A percentile compares a stretch with the other conserved stretches of the same genome.
Conservation (phyloP, 2,888 invertebrate species). For the Andrena fulva region DNA sequence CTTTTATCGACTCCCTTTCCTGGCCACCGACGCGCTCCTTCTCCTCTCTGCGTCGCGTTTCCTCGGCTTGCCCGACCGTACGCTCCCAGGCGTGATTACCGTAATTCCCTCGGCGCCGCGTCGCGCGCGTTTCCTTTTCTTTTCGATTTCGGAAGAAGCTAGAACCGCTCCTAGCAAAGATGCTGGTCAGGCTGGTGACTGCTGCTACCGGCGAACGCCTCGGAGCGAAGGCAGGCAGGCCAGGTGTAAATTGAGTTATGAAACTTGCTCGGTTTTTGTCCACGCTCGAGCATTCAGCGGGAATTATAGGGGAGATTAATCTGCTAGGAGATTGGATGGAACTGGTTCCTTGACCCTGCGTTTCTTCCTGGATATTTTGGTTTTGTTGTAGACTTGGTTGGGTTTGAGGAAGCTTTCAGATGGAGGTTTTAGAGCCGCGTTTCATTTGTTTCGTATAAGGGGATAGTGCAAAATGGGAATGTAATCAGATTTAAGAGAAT, state of each 20-base stretch:
- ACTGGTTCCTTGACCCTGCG: background rate
- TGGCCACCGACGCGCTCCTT: background rate
- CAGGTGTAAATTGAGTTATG: slow-evolving; percentile 61
- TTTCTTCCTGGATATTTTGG: background rate
- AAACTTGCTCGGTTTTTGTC: slow-evolving; percentile 33
- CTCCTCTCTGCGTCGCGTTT: slow-evolving; percentile 31
- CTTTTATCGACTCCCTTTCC: slow-evolving; percentile 47
- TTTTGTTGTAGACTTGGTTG: background rate
- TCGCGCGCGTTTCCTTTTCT: slow-evolving; percentile 32
- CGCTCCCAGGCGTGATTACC: slow-evolving; percentile 64
- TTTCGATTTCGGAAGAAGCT: background rate
- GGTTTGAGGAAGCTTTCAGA: background rate
- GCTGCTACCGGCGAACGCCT: background rate
- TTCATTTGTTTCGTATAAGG: too few relatives aligned
- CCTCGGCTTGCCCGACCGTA: slow-evolving; percentile 44
- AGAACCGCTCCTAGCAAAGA: slow-evolving; percentile 18
- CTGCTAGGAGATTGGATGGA: background rate
- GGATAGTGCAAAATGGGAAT: too few relatives aligned
- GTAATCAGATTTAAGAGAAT: too few relatives aligned
- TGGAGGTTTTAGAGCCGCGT: too few relatives aligned
- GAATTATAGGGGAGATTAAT: slow-evolving; percentile 36
- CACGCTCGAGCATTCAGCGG: slow-evolving; percentile 11
- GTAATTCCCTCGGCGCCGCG: slow-evolving; percentile 64
- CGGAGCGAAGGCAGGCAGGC: slow-evolving; percentile 5
- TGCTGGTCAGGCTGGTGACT: slow-evolving; percentile 1